Base-by-base conservation (phyloP, 2,888 invertebrate species). In the Lasioglossum pauxillum region DNA sequence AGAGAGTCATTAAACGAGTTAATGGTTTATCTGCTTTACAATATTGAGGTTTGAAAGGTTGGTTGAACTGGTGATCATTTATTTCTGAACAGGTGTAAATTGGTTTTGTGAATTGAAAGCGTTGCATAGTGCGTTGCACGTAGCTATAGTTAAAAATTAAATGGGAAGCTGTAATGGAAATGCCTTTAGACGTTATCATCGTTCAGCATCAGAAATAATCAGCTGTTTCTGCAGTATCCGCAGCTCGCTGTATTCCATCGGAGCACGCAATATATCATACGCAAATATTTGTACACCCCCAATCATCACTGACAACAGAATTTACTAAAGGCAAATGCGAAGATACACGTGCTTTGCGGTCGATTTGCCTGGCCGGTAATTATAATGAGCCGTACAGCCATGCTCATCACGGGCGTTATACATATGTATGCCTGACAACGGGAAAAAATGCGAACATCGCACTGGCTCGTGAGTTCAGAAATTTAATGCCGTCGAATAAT, bases 191-290 rank as follows among this genome's bases (percentile, higher is more conserved):
- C 80, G 80, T 87, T 89, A 91, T 91, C 89, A 84, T 10, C 10
- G n/a, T 76, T 38, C 60, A n/a, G 83, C 84, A 89, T 90, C 88
- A 88, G 82, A 91, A 88, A 90, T 91, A 88, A 92, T 90, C 90
- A 89, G 88, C 87, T 90, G 89, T 91, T 90, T 91, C 91, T 85
- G 91, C 90, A 90, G 88, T 91, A 91, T 88, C 86, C 88, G 60
- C 85, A 80, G 79, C 82, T 80, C 75, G 80, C 83, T 71, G 72
- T 71, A 72, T 82, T 64, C 78, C 78, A 67, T 72, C 77, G 74
- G 81, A 71, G 83, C 76, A 75, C 57, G 73, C 83, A 78, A 77
- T 85, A 84, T 87, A 87, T 87, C 81, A 81, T 73, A 71, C 79
- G 78, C 89, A 92, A 92, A 92, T 92, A 91, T 92, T 91, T 90